These are phyloP conservation scores for Macrobrachium nipponense DNA, from an alignment of 1,140 invertebrate species.

Conservation along the genomic window DNA sequence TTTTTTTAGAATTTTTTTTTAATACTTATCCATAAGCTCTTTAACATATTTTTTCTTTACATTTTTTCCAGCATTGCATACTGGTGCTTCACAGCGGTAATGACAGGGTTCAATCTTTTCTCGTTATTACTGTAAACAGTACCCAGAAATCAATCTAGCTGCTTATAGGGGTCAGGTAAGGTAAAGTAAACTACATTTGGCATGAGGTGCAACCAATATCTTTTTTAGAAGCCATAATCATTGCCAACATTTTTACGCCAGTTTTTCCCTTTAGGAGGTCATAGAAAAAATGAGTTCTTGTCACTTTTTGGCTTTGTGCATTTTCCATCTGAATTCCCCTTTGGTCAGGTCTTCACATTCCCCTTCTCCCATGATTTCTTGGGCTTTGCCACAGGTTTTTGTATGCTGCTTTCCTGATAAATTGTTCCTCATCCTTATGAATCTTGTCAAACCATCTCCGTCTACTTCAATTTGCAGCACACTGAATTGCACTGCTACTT, in stretches of 20 bases:
- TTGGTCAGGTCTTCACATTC: background rate
- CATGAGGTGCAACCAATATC: background rate
- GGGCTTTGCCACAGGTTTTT: too few species aligned
- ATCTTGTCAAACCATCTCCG: too few species aligned
- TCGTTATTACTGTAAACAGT: constrained; percentile 37
- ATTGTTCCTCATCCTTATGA: too few species aligned
- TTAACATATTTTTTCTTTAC: background rate
- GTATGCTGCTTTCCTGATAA: too few species aligned
- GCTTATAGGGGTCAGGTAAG: constrained; percentile 32
- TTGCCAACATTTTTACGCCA: too few species aligned
- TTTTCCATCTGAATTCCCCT: too few species aligned
- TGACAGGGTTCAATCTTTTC: constrained; percentile 42
- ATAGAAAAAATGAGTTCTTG: too few species aligned
- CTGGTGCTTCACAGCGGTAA: constrained; percentile 25
- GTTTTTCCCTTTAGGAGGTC: too few species aligned
- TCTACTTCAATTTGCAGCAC: too few species aligned
- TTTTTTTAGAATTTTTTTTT: background rate
- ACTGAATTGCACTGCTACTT: too few species aligned
- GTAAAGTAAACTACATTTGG: background rate
- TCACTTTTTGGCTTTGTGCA: too few species aligned
- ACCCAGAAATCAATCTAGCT: constrained; percentile 38
- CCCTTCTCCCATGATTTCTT: background rate
- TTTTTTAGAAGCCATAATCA: background rate
- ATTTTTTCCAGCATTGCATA: constrained; percentile 27
- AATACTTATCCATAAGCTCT: background rate